Conservation (phyloP, 2,797 vertebrate genomes). For the Phalanger gymnotis region DNA sequence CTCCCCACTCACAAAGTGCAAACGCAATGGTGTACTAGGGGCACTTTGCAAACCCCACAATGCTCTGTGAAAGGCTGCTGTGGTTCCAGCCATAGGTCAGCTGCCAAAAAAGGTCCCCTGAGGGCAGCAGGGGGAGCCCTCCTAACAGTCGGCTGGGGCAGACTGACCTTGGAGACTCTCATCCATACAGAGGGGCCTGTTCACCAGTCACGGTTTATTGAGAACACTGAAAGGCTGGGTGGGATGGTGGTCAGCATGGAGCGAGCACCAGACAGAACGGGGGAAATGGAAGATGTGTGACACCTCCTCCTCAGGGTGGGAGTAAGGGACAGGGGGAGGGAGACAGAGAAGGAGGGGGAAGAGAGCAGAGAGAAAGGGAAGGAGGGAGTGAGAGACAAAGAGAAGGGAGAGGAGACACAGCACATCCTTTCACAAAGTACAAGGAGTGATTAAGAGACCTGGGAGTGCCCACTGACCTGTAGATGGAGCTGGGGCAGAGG, state of each 20-base stretch:
- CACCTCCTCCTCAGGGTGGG: slow-evolving; percentile 2
- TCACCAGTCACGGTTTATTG: slow-evolving; percentile 73
- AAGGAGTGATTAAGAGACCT: too few relatives aligned
- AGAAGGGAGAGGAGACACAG: neutral
- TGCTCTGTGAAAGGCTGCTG: neutral
- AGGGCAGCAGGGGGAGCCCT: too few relatives aligned
- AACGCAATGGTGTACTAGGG: neutral
- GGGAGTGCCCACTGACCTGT: neutral
- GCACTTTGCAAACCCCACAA: neutral
- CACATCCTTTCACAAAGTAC: neutral
- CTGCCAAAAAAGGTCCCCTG: neutral
- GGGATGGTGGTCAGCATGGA: slow-evolving; percentile 29
- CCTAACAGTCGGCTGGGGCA: neutral
- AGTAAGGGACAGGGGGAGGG: neutral
- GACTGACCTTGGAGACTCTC: slow-evolving; percentile 7
- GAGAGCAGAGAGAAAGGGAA: neutral
- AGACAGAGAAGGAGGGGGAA: too few relatives aligned
- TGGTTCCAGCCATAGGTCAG: neutral
- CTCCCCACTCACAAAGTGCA: neutral
- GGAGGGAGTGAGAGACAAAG: too few relatives aligned
- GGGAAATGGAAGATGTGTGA: neutral
- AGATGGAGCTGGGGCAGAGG: neutral
- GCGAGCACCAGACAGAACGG: neutral
- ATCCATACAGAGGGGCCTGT: slow-evolving; percentile 52
- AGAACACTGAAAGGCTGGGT: slow-evolving; percentile 33